Evolutionary conservation across 2,888 invertebrate genomes (phyloP), one percentile per base, ranked within the genome.

Genomic region (Leptinotarsa haldemani): DNA sequence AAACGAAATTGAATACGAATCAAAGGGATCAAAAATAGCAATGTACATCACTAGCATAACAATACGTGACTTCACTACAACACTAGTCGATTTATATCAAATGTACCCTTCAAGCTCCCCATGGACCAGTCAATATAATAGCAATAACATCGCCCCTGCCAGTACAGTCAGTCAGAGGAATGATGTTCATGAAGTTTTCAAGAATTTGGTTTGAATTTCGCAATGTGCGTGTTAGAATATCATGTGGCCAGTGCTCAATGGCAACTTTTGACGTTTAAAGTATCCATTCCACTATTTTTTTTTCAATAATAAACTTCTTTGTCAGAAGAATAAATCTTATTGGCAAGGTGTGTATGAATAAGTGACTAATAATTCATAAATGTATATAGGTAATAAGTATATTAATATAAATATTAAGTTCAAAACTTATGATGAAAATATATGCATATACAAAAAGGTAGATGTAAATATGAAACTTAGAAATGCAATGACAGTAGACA

Each of bases 71-170:
- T 85, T 82, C 81, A 81, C 84, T 79, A 82, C 82, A 81, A 82
- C 82, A 83, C 83, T 83, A 86, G 86, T 87, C 87, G 86, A 88
- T 88, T 87, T 87, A 88, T 88, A 87, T 86, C 84, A 83, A 86
- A 87, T 86, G 85, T 85, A 85, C 85, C 86, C 85, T 83, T 82
- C 81, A 78, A 76, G 76, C 67, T 86, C 87, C 87, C 87, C 80
- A 84, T 82, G 86, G 86, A 87, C 87, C 87, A 88, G 88, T 88
- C 87, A 87, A 88, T 87, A 87, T 87, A 88, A 87, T 87, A 86
- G 87, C 87, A 88, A 88, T 88, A 88, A 87, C 86, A 86, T 86
- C 86, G 83, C 85, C 86, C 86, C 83, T 80, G 81, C 77, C 82
- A 79, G 80, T 80, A 82, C 85, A 86, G 80, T 83, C 80, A 83